These are phyloP conservation scores for Stictonetta naevosa DNA, from an alignment of 2,113 vertebrate species.

Conservation along the genomic window DNA sequence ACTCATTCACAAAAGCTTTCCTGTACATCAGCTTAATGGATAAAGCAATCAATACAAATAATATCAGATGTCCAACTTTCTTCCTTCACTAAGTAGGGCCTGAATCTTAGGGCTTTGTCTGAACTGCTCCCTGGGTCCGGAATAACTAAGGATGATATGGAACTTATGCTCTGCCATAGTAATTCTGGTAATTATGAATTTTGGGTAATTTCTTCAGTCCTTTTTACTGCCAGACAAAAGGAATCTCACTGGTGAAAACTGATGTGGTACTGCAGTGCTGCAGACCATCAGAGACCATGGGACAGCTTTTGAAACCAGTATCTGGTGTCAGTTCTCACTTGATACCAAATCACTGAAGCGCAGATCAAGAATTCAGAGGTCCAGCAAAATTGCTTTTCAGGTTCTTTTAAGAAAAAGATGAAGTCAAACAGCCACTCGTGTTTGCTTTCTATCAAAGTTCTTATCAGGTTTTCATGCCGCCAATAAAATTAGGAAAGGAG, in stretches of 20 bases:
- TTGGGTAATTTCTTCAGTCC: background rate
- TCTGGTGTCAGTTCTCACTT: background rate
- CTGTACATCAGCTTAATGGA: background rate
- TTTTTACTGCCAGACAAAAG: background rate
- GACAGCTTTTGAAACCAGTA: background rate
- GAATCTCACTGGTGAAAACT: background rate
- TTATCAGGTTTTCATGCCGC: background rate
- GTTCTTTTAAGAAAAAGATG: background rate
- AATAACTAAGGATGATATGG: background rate
- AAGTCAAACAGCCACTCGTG: background rate
- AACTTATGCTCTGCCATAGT: background rate
- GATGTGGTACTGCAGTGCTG: background rate
- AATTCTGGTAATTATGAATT: background rate
- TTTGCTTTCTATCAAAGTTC: background rate
- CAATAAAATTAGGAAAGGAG: background rate
- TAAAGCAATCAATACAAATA: conserved; percentile 54
- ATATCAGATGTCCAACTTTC: background rate
- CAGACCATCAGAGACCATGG: background rate
- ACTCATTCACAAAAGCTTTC: conserved; percentile 15
- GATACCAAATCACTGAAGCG: background rate
- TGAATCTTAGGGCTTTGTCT: background rate
- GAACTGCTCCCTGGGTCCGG: background rate
- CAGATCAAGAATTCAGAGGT: background rate
- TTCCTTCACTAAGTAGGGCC: background rate
- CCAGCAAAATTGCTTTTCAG: background rate